Base-by-base conservation (phyloP, 92 coral and sea anemone species). In the Parazoanthus atlanticus region DNA sequence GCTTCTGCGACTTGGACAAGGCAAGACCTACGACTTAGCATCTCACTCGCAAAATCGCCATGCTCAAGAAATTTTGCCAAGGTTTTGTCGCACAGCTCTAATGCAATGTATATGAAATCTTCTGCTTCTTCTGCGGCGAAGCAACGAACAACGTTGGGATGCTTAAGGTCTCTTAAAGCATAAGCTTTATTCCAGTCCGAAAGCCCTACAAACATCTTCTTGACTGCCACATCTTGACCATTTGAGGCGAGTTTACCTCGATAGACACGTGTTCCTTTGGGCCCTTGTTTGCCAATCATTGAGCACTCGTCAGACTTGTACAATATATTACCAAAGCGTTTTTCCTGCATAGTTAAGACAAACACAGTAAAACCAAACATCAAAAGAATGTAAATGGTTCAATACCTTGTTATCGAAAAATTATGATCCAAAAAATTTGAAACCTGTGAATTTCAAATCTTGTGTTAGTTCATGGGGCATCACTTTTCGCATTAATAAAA, bases 31-130 rank as follows among this genome's bases (percentile, higher is more conserved):
- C 74, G 83, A n/a, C 52, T 77, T 26, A 52, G 34, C 58, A 0
- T 61, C 25, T 36, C 61, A 25, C 28, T 77, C 28, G 21, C 52
- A 86, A 86, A 86, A 26, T 17, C 46, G 19, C 41, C 75, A 32
- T 47, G 36, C 30, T 75, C 58, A n/a, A 86, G 26, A 61, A 41
- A 86, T 32, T 15, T 40, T 47, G 40, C 26, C 56, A 86, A 41
- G 67, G 49, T 75, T 86, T 75, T 86, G 72, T 77, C 74, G 28
- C 83, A 74, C 38, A 86, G 89, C 28, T 86, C 89, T 40, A 86
- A 75, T 31, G 89, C 89, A 56, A 86, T 13, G 74, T 86, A 86
- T 8, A 86, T 23, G 30, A 74, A 86, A 5, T 86, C 74, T 28
- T 38, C 73, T 19, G 19, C 17, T 33, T 86, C 52, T 64, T 86